Conservation (phyloP, 2,797 vertebrate genomes). For the Cephalopachus bancanus region DNA sequence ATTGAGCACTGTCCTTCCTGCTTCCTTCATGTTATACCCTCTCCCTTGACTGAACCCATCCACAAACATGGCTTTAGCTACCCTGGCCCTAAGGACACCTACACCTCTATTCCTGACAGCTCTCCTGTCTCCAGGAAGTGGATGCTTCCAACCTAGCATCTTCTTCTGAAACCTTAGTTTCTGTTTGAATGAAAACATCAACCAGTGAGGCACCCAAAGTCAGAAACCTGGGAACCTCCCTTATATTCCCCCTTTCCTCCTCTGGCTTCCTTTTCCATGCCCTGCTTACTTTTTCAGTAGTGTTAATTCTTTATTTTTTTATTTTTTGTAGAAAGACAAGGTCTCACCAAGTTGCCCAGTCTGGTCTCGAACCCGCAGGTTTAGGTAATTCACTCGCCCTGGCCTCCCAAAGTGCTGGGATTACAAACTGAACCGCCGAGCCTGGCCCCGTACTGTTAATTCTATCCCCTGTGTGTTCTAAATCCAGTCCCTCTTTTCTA, state of each 20-base stretch:
- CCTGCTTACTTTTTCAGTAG: not conserved
- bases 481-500: not conserved
- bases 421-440: too few relatives aligned
- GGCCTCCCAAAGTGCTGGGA: too few relatives aligned
- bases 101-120: not conserved
- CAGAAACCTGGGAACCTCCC: not conserved
- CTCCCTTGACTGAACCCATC: not conserved
- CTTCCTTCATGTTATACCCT: not conserved
- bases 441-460: not conserved
- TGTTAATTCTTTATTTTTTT: not conserved
- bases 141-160: not conserved
- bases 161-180: slow-evolving; percentile 8
- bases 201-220: not conserved
- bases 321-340: too few relatives aligned
- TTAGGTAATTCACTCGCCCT: too few relatives aligned
- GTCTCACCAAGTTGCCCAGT: too few relatives aligned
- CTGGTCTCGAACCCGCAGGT: too few relatives aligned
- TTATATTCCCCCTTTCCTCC: too few relatives aligned
- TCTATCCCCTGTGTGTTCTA: accelerated
- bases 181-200: not conserved
- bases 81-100: not conserved
- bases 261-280: not conserved
- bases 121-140: not conserved
- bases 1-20: too few relatives aligned
- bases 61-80: not conserved